A percentile compares a stretch with the other conserved stretches of the same genome.
Evolutionary conservation across 1,140 invertebrate species (phyloP).

Genomic region (Dysdera silvatica): DNA sequence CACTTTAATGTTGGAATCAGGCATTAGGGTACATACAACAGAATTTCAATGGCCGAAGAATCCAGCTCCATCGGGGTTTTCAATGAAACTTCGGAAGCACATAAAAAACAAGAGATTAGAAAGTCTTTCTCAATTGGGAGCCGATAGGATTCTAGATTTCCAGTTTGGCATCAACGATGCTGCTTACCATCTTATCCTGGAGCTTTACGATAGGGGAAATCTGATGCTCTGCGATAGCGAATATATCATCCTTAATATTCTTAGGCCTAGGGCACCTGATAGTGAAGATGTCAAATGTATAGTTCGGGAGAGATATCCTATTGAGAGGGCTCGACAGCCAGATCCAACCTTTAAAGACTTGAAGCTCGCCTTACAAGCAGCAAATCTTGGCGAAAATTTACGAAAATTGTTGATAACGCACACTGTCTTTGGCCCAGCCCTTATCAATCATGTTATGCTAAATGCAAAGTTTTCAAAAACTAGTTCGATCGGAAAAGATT

Average conservation of each 20-base stretch:
- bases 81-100: conserved; percentile 98
- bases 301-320: conserved; percentile 84
- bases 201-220: conserved; percentile 95
- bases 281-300: conserved; percentile 86
- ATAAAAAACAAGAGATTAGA: conserved; percentile 91
- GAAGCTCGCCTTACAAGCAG: conserved; percentile 53
- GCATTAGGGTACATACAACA: conserved; percentile 85
- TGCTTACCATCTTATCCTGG: conserved; percentile 91
- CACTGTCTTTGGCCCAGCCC: conserved; percentile 64
- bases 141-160: conserved; percentile 80
- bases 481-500: conserved; percentile 52
- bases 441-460: conserved; percentile 81
- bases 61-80: conserved; percentile 86
- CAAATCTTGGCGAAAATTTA: conserved; percentile 66
- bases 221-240: conserved; percentile 88
- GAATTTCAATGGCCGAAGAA: conserved; percentile 98
- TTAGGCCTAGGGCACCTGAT: conserved; percentile 72
- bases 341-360: not conserved
- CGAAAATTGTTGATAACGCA: conserved; percentile 58
- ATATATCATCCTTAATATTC: conserved; percentile 83
- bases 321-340: conserved; percentile 52
- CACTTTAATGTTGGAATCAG: conserved; percentile 87
- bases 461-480: conserved; percentile 58
- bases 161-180: conserved; percentile 92
- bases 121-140: conserved; percentile 70